A percentile compares a stretch with the other conserved stretches of the same genome.
These are phyloP conservation scores for Linepithema humile DNA, from an alignment of 1,140 invertebrate species.

Conservation along the genomic window DNA sequence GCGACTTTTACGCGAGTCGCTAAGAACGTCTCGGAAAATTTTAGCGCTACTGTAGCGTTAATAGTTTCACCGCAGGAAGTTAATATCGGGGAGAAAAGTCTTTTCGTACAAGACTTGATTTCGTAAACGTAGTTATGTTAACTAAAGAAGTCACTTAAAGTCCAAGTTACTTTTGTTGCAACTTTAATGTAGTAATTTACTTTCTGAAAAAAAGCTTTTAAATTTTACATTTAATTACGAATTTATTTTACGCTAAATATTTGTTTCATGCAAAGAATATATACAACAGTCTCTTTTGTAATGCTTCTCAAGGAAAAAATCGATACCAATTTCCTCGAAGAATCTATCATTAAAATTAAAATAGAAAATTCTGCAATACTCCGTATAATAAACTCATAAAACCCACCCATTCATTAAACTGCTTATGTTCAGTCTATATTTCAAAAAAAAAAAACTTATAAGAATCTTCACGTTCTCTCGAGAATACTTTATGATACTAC, in stretches of 20 bases:
- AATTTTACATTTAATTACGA: neutral
- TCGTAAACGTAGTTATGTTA: slow-evolving; percentile 6
- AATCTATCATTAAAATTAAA: neutral
- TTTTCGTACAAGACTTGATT: neutral
- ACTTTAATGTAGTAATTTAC: neutral
- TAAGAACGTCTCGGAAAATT: slow-evolving; percentile 72
- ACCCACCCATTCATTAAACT: neutral
- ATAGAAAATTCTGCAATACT: too few species aligned
- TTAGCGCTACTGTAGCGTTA: slow-evolving; percentile 64
- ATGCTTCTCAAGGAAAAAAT: neutral
- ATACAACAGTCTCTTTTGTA: neutral
- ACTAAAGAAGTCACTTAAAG: neutral
- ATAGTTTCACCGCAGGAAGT: slow-evolving; percentile 60
- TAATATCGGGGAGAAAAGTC: slow-evolving; percentile 44
- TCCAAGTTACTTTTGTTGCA: neutral
- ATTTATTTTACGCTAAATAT: neutral
- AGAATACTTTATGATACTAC: neutral
- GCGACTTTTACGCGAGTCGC: slow-evolving; percentile 21
- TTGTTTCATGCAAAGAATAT: too few species aligned
- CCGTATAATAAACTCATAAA: too few species aligned
- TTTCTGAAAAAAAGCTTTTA: neutral
- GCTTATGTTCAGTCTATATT: neutral
- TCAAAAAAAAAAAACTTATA: neutral
- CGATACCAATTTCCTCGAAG: neutral
- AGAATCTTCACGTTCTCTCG: neutral